Evolutionary conservation across 2,113 vertebrate species (phyloP).

Genomic region (Columba livia): DNA sequence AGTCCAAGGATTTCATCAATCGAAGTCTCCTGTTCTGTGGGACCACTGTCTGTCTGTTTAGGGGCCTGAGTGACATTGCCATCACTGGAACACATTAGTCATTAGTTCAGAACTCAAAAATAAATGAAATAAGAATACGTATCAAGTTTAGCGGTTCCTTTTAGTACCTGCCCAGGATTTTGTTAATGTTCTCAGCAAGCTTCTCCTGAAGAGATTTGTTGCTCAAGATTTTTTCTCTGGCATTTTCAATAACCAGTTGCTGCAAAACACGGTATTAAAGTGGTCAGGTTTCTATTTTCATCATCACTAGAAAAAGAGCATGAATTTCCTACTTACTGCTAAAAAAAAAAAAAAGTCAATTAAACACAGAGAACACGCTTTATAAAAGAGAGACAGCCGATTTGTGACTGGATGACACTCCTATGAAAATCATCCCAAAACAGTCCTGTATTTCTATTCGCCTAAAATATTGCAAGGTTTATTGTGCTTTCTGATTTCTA

Average conservation of each 20-base stretch:
- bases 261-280: slow-evolving; percentile 72
- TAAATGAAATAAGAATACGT: not conserved
- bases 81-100: slow-evolving; percentile 78
- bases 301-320: not conserved
- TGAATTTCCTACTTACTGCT: not conserved
- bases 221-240: slow-evolving; percentile 94
- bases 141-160: not conserved
- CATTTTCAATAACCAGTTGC: slow-evolving; percentile 99
- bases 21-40: slow-evolving; percentile 87
- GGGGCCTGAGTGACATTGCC: slow-evolving; percentile 78
- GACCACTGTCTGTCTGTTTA: slow-evolving; percentile 80
- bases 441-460: not conserved
- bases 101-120: slow-evolving; percentile 33
- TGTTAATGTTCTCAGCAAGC: slow-evolving; percentile 98
- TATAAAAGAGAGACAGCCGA: not conserved
- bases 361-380: not conserved
- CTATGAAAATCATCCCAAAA: not conserved
- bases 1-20: slow-evolving; percentile 97
- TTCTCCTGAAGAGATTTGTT: slow-evolving; percentile 96
- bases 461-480: not conserved
- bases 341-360: not conserved
- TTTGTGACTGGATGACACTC: not conserved
- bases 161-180: slow-evolving; percentile 91
- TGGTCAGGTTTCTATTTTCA: not conserved
- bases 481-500: not conserved